A percentile compares a stretch with the other conserved stretches of the same genome.
Evolutionary conservation across 2,888 invertebrate species (phyloP).

Genomic region (Tubiluchus corallicola): DNA sequence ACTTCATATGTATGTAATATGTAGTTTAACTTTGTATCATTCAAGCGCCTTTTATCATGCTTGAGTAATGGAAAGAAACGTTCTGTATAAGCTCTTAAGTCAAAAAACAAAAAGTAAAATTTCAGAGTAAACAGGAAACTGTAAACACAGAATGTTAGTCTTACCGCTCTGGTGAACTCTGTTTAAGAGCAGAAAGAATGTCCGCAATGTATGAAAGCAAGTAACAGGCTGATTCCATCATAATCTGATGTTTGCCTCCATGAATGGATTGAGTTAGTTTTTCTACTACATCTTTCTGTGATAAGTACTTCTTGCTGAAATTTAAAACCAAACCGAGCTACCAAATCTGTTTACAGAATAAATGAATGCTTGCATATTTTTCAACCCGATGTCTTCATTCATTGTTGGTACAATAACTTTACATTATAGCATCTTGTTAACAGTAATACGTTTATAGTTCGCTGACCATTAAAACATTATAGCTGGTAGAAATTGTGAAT

Average conservation of each 20-base stretch:
- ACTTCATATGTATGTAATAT: too few species aligned
- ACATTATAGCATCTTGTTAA: too few species aligned
- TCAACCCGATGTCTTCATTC: too few species aligned
- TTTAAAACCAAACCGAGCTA: conserved; percentile 7
- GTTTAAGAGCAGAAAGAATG: conserved; percentile 39
- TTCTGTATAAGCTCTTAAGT: not conserved
- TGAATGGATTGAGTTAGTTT: conserved; percentile 29
- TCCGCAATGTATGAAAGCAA: conserved; percentile 67
- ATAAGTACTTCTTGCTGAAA: conserved; percentile 37
- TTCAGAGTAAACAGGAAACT: conserved; percentile 15
- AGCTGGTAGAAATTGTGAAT: too few species aligned
- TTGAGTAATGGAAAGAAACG: conserved; percentile 6
- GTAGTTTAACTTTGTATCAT: too few species aligned
- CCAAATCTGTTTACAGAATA: too few species aligned
- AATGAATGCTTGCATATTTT: too few species aligned
- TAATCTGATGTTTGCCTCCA: conserved; percentile 22
- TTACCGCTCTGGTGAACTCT: conserved; percentile 19
- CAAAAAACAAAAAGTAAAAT: conserved; percentile 4
- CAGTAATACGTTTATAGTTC: too few species aligned
- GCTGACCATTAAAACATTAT: too few species aligned
- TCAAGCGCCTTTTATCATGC: too few species aligned
- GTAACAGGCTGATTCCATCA: conserved; percentile 44
- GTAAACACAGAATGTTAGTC: conserved; percentile 7
- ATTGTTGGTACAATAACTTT: too few species aligned
- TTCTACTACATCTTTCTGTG: conserved; percentile 38